Conservation (phyloP, 2,888 invertebrate species). For the Bursaphelenchus okinawaensis region DNA sequence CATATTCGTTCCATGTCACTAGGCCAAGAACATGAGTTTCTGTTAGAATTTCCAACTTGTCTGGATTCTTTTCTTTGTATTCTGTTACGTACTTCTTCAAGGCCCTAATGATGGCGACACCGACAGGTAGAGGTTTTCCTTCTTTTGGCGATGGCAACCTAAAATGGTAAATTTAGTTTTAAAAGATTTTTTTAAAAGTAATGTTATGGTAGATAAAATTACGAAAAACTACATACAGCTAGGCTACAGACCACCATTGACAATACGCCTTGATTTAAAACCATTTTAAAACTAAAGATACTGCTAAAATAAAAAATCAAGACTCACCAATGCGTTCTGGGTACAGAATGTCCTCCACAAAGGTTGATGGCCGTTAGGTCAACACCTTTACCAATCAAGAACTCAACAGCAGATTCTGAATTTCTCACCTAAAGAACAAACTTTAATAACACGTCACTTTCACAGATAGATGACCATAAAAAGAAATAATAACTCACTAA, state of each 20-base stretch:
- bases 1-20: slow-evolving; percentile 46
- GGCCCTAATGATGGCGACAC: slow-evolving; percentile 54
- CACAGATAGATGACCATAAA: background rate
- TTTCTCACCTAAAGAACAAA: slow-evolving; percentile 30
- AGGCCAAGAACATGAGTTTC: slow-evolving; percentile 34
- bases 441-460: background rate
- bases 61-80: slow-evolving; percentile 35
- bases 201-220: no score
- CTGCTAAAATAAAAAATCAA: background rate
- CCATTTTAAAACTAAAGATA: no score
- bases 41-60: slow-evolving; percentile 20
- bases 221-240: no score
- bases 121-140: slow-evolving; percentile 55
- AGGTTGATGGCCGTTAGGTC: slow-evolving; percentile 54
- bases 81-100: slow-evolving; percentile 36
- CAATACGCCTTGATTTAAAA: no score
- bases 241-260: no score
- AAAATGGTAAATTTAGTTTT: no score
- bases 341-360: slow-evolving; percentile 56
- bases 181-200: no score
- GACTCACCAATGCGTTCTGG: slow-evolving; percentile 55
- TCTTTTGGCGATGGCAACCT: slow-evolving; percentile 58
- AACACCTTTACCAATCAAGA: slow-evolving; percentile 45
- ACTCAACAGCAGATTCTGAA: slow-evolving; percentile 41
- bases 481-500: slow-evolving; percentile 31